Percentiles rank a stretch among this genome's conserved stretches.
Conservation (phyloP, 2,888 invertebrate species). For the Diaprepes abbreviatus region DNA sequence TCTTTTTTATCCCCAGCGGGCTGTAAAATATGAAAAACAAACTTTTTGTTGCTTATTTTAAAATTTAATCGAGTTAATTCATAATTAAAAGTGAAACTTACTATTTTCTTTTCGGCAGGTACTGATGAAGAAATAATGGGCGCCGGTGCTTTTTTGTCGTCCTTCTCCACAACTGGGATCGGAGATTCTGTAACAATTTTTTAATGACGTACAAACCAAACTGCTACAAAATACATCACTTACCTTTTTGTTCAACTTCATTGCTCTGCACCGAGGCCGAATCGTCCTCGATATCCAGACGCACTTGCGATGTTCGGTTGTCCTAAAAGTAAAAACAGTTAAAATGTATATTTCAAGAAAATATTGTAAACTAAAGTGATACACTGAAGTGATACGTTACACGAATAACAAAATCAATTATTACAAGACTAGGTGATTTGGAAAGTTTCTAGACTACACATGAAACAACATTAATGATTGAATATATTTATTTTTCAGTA, state of each 20-base stretch:
- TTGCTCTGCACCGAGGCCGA: conserved; percentile 86
- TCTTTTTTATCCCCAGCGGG: conserved; percentile 74
- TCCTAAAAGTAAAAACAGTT: conserved; percentile 72
- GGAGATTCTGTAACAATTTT: conserved; percentile 33
- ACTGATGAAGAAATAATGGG: conserved; percentile 20
- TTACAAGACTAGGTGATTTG: no score
- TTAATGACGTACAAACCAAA: neutral
- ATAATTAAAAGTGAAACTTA: conserved; percentile 20
- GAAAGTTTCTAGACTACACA: no score
- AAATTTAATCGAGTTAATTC: neutral
- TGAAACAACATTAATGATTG: no score
- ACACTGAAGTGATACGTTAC: no score
- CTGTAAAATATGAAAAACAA: conserved; percentile 23
- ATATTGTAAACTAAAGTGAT: no score
- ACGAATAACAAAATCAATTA: no score
- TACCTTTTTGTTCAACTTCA: conserved; percentile 86
- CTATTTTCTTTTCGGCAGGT: conserved; percentile 44
- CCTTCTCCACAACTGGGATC: conserved; percentile 37
- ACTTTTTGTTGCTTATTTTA: conserved; percentile 7
- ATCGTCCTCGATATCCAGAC: conserved; percentile 94
- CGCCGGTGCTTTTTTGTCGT: conserved; percentile 40
- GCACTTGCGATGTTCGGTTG: conserved; percentile 91
- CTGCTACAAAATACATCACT: conserved; percentile 41
- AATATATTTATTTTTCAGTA: no score
- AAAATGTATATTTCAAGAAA: no score